Percentiles rank a stretch among this genome's conserved stretches.
These are phyloP conservation scores for Aegithalos caudatus DNA, from an alignment of 2,113 vertebrate species.

Conservation along the genomic window DNA sequence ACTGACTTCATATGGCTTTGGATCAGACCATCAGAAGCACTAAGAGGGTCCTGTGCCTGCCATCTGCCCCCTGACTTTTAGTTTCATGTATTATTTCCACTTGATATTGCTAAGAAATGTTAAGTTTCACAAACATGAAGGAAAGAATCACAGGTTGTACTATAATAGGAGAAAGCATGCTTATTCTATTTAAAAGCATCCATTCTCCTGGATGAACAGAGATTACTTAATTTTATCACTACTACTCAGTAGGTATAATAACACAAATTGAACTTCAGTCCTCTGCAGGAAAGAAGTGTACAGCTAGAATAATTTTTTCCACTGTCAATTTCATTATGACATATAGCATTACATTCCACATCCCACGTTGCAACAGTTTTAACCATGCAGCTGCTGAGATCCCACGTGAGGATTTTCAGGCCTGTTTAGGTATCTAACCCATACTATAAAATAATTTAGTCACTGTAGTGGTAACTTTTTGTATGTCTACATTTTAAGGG, in stretches of 20 bases:
- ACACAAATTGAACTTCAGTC: not conserved
- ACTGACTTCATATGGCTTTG: not conserved
- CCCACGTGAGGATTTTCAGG: not conserved
- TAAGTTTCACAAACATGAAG: not conserved
- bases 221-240: not conserved
- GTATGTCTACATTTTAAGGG: not conserved
- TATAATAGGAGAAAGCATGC: not conserved
- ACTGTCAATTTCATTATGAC: not conserved
- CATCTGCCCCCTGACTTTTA: not conserved
- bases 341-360: not conserved
- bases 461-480: not conserved
- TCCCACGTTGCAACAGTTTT: not conserved
- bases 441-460: not conserved
- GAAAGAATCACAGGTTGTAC: not conserved
- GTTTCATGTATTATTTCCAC: not conserved
- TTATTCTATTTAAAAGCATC: not conserved
- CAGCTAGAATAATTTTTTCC: not conserved
- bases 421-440: not conserved
- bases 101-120: not conserved
- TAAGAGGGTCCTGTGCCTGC: not conserved
- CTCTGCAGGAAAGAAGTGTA: not conserved
- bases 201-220: not conserved
- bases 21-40: not conserved
- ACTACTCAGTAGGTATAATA: not conserved
- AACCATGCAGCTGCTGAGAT: not conserved